phyloP scores from a whole-genome alignment of 2,888 invertebrate genomes.

The Nomada flava region DNA sequence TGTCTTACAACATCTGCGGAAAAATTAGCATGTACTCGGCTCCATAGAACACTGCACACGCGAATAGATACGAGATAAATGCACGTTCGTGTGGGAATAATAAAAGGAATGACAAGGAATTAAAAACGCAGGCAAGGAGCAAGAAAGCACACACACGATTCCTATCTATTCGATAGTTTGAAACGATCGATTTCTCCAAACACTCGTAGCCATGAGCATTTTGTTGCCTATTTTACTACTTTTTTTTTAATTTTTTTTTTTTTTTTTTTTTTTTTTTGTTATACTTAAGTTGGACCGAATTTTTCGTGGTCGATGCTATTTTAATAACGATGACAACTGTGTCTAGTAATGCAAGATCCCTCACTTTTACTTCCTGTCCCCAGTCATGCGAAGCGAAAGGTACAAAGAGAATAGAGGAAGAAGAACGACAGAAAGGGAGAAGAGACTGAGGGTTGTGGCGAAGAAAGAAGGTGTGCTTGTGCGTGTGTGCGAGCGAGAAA shows the following conservation, averaged over 20 bases:
- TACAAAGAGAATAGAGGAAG: slow-evolving; percentile 35
- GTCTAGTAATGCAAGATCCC: slow-evolving; percentile 74
- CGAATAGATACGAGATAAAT: slow-evolving; percentile 47
- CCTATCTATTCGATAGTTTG: slow-evolving; percentile 48
- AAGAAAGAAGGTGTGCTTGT: background rate
- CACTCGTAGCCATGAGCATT: slow-evolving; percentile 82
- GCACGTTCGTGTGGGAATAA: slow-evolving; percentile 26
- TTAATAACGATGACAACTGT: slow-evolving; percentile 69
- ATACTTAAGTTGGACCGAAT: slow-evolving; percentile 76
- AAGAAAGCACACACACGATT: slow-evolving; percentile 44
- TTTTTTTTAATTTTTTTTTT: slow-evolving; percentile 67
- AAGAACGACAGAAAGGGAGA: background rate
- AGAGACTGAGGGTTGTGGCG: background rate
- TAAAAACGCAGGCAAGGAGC: slow-evolving; percentile 13
- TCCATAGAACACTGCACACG: slow-evolving; percentile 50
- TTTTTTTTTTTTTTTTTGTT: slow-evolving; percentile 53
- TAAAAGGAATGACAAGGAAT: slow-evolving; percentile 15
- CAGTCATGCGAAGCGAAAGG: slow-evolving; percentile 47
- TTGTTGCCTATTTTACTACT: slow-evolving; percentile 82
- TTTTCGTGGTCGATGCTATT: slow-evolving; percentile 70
- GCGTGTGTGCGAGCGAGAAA: background rate
- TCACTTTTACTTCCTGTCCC: slow-evolving; percentile 64
- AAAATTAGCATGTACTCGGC: slow-evolving; percentile 62
- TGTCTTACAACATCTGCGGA: slow-evolving; percentile 61
- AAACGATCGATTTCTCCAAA: slow-evolving; percentile 78